These are phyloP conservation scores for Paratilapia polleni DNA, from an alignment of 2,113 vertebrate species.

Conservation along the genomic window DNA sequence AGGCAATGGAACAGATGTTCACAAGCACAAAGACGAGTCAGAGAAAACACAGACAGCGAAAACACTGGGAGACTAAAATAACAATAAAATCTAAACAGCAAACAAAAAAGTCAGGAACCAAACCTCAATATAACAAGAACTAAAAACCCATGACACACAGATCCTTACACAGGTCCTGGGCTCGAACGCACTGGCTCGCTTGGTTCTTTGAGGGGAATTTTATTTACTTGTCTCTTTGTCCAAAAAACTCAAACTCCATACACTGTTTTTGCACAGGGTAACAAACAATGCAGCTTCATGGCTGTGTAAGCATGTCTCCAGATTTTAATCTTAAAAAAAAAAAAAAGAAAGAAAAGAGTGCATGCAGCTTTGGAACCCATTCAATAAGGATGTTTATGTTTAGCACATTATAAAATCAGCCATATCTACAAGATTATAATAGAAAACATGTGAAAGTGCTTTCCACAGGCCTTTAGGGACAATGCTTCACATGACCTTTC, in stretches of 20 bases:
- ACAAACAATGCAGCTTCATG: neutral
- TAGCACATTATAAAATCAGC: conserved; percentile 31
- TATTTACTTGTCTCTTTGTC: neutral
- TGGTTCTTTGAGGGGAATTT: neutral
- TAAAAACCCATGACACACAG: neutral
- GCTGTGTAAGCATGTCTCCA: neutral
- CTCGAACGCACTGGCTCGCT: neutral
- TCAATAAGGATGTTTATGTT: conserved; percentile 50
- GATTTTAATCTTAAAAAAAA: neutral
- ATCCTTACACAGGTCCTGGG: no score
- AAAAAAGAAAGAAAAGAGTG: neutral
- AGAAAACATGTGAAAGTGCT: conserved; percentile 51
- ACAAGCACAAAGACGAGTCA: neutral
- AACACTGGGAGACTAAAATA: neutral
- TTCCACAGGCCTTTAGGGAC: conserved; percentile 34
- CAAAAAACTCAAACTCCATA: neutral
- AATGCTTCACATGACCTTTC: conserved; percentile 54
- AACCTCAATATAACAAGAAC: neutral
- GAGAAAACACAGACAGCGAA: neutral
- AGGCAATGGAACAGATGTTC: neutral
- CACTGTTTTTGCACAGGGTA: neutral
- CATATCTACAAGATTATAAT: conserved; percentile 28
- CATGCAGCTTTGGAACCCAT: conserved; percentile 17
- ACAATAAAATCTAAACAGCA: neutral
- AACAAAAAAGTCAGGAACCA: no score